A percentile compares a stretch with the other conserved stretches of the same genome.
Conservation (phyloP, 1,140 invertebrate species). For the Euwallacea fornicatus region DNA sequence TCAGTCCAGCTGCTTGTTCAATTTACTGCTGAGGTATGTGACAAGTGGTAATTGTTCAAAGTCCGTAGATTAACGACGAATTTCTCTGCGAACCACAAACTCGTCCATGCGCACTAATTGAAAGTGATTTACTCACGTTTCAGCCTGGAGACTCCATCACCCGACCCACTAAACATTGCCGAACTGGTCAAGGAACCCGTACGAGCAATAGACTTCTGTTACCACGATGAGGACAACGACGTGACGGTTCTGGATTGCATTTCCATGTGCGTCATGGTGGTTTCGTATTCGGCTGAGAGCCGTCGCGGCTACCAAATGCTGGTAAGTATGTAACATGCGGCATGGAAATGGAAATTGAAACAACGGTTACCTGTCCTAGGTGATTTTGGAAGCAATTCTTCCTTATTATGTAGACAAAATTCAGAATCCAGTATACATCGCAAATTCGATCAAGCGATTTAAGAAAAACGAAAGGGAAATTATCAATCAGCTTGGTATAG, state of each 20-base stretch:
- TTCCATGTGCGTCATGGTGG: constrained; percentile 94
- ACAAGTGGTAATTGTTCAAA: neutral
- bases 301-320: constrained; percentile 97
- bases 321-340: constrained; percentile 56
- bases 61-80: neutral
- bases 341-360: constrained; percentile 2
- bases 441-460: constrained; percentile 66
- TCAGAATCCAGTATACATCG: constrained; percentile 75
- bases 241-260: constrained; percentile 93
- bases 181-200: constrained; percentile 95
- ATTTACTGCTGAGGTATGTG: constrained; percentile 68
- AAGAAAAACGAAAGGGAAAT: constrained; percentile 91
- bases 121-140: neutral
- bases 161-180: constrained; percentile 92
- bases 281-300: constrained; percentile 96
- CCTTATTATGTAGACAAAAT: constrained; percentile 94
- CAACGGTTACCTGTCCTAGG: constrained; percentile 60
- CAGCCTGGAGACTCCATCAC: constrained; percentile 88
- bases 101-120: no score
- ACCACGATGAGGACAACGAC: constrained; percentile 94
- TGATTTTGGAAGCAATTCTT: constrained; percentile 93
- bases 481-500: constrained; percentile 89
- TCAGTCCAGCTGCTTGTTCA: constrained; percentile 86
- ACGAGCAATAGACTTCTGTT: constrained; percentile 96
- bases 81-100: neutral